Conservation (phyloP, 2,888 invertebrate genomes). For the Lasioglossum zephyrum region DNA sequence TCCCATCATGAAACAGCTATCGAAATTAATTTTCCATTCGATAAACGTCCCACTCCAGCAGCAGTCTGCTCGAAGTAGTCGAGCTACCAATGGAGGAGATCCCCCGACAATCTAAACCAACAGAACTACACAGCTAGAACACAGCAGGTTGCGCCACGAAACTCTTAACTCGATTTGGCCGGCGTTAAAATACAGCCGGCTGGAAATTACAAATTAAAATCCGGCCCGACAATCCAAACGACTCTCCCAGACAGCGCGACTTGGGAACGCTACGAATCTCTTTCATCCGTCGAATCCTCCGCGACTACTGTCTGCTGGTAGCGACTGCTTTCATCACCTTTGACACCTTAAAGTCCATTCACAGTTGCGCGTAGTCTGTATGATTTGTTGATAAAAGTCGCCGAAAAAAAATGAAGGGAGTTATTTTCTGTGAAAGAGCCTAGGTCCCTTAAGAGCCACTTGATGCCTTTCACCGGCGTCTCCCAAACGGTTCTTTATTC, state of each 20-base stretch:
- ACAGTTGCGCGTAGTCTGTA: neutral
- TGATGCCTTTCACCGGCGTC: slow-evolving; percentile 28
- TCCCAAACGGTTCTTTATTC: slow-evolving; percentile 4
- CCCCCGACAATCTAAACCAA: slow-evolving; percentile 2
- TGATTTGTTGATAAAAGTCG: neutral
- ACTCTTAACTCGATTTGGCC: neutral
- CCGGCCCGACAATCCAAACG: neutral
- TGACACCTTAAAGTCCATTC: slow-evolving; percentile 17
- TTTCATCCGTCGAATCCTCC: neutral
- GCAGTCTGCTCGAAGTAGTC: neutral
- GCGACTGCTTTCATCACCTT: slow-evolving; percentile 10
- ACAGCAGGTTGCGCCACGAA: neutral
- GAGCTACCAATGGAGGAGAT: neutral
- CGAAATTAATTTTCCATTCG: neutral
- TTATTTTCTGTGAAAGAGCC: neutral
- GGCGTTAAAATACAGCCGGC: neutral
- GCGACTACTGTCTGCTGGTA: neutral
- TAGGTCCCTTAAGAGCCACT: slow-evolving; percentile 19
- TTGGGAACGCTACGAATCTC: neutral
- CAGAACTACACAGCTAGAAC: neutral
- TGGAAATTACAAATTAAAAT: neutral
- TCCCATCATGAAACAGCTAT: neutral
- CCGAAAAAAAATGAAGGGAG: neutral
- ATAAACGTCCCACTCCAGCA: neutral
- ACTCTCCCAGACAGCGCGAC: neutral